Base-by-base conservation (phyloP, 2,113 vertebrate species). In the Guaruba guarouba region DNA sequence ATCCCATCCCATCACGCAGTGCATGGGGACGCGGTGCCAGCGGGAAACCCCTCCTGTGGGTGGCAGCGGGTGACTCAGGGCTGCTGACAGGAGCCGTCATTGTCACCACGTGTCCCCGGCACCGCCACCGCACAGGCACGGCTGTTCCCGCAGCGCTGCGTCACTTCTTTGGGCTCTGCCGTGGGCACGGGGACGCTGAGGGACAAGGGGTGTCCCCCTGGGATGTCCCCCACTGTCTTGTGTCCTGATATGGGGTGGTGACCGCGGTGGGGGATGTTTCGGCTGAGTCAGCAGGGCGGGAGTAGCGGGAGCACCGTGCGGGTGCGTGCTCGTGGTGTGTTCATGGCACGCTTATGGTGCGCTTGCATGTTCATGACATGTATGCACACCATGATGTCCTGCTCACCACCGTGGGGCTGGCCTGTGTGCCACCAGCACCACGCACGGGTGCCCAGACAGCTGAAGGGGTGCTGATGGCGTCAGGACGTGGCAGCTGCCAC, bases 331-430 rank as follows among this genome's bases (percentile, higher is more conserved):
- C 9, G 4, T 4, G 13, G 39, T 7, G 4, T 15, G 82, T 11
- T 14, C 28, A 1, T 17, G 41, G 28, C 11, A 1, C 14, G 59
- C 3, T 29, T 4, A 2, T 5, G 27, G 9, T 6, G 10, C 29
- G 27, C 4, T 14, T 15, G 1, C 7, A 14, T 6, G 74, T 12
- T 24, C 12, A 7, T 1, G 20, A 44, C 6, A 5, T 3, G 57
- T 12, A 3, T 8, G 5, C 10, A 1, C 66, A 22, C 33, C 22
- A 1, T 8, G 12, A 20, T 9, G 6, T 10, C 48, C 33, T 6
- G 8, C 39, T 25, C 69, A 4, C 48, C 5, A 9, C 59, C 2
- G 2, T 3, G 12, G 48, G 9, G 37, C 68, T 25, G 57, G 68
- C 29, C 35, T 23, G 68, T 3, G 13, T 31, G 7, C 59, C 27